These are phyloP conservation scores for Cecropterus lyciades DNA, from an alignment of 1,140 invertebrate species.

Conservation along the genomic window DNA sequence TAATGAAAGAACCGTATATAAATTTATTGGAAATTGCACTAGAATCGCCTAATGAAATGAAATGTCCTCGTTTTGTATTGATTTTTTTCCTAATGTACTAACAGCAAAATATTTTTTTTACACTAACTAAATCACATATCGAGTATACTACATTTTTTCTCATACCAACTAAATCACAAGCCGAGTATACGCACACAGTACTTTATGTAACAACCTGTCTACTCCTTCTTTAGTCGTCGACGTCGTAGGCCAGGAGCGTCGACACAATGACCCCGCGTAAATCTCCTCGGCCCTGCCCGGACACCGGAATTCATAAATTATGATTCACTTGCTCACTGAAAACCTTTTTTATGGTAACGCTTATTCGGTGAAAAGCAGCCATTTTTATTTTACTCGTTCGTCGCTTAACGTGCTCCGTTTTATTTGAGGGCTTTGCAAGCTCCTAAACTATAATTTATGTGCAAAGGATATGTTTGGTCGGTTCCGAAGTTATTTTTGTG, in stretches of 20 bases:
- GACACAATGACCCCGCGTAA: slow-evolving; percentile 80
- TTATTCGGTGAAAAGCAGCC: slow-evolving; percentile 75
- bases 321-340: slow-evolving; percentile 83
- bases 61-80: no score
- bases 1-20: no score
- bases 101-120: no score
- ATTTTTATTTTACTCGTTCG: slow-evolving; percentile 77
- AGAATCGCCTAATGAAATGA: no score
- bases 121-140: no score
- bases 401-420: slow-evolving; percentile 56
- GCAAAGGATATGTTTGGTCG: slow-evolving; percentile 11
- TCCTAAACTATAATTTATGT: slow-evolving; percentile 23
- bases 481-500: no score
- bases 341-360: slow-evolving; percentile 82
- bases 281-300: slow-evolving; percentile 66
- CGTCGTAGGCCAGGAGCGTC: slow-evolving; percentile 57
- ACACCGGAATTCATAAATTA: slow-evolving; percentile 83
- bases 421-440: slow-evolving; percentile 49
- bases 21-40: no score
- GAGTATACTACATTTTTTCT: no score
- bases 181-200: no score
- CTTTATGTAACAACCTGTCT: slow-evolving; percentile 31
- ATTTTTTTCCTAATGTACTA: no score
- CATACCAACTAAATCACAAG: no score
- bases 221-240: slow-evolving; percentile 29